phyloP scores from a whole-genome alignment of 2,888 invertebrate genomes.

The Odontothrips loti region DNA sequence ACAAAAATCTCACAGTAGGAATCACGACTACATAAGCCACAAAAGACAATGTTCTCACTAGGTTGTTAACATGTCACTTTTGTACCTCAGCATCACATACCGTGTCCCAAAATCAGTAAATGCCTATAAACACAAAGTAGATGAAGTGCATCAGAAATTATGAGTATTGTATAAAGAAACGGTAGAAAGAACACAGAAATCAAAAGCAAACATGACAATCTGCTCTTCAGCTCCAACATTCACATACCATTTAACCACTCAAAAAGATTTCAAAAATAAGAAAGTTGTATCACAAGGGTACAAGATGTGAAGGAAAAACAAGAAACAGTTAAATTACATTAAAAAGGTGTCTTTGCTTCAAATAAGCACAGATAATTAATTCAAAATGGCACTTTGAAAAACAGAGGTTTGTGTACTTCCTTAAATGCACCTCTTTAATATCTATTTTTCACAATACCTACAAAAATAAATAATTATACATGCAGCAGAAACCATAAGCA shows the following conservation, averaged over 20 bases:
- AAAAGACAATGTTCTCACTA: too few species aligned
- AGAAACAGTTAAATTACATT: background rate
- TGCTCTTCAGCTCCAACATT: background rate
- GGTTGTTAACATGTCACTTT: too few species aligned
- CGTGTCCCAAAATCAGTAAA: too few species aligned
- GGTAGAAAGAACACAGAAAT: too few species aligned
- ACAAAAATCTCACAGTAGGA: too few species aligned
- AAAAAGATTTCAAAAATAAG: background rate
- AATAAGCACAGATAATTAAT: background rate
- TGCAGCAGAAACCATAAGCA: background rate
- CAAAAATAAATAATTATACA: background rate
- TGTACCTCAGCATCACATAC: too few species aligned
- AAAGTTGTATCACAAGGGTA: background rate
- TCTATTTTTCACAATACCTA: background rate
- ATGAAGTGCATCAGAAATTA: too few species aligned
- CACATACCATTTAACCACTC: background rate
- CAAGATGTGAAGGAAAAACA: background rate
- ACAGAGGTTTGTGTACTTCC: background rate
- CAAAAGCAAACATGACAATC: too few species aligned
- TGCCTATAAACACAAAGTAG: too few species aligned
- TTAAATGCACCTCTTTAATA: conserved; percentile 1
- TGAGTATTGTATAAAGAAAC: too few species aligned
- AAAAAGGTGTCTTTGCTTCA: background rate
- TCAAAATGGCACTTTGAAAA: background rate
- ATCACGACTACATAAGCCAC: too few species aligned